Percentiles rank a stretch among this genome's conserved stretches.
These are phyloP conservation scores for Aspidiotus rigidus DNA, from an alignment of 2,888 invertebrate species.

Conservation along the genomic window DNA sequence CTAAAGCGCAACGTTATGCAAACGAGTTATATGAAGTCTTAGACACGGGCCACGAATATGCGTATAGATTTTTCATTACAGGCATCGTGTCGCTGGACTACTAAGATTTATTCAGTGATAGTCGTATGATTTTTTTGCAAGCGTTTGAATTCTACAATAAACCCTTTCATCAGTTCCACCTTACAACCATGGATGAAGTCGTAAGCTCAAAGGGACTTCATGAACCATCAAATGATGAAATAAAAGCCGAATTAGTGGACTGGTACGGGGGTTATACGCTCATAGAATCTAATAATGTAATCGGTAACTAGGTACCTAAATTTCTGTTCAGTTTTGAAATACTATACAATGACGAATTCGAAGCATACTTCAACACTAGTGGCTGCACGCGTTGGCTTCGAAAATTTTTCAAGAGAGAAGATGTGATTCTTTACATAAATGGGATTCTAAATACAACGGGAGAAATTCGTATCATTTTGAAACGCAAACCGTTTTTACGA, in stretches of 20 bases:
- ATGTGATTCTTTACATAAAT: slow-evolving; percentile 6
- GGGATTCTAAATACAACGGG: not conserved
- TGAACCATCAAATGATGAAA: slow-evolving; percentile 5
- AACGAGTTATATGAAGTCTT: slow-evolving; percentile 1
- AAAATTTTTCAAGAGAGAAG: slow-evolving; percentile 4
- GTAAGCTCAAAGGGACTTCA: slow-evolving; percentile 1
- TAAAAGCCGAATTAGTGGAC: slow-evolving; percentile 1
- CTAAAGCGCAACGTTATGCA: slow-evolving; percentile 7
- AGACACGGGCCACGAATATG: slow-evolving; percentile 6
- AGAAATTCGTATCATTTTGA: not conserved
- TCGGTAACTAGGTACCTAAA: slow-evolving; percentile 12
- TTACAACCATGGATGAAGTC: not conserved
- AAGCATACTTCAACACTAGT: slow-evolving; percentile 8
- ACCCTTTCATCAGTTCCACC: slow-evolving; percentile 8
- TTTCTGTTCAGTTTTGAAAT: slow-evolving; percentile 8
- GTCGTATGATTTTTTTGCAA: slow-evolving; percentile 4
- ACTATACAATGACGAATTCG: not conserved
- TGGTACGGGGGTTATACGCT: slow-evolving; percentile 10
- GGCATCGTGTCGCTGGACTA: slow-evolving; percentile 9
- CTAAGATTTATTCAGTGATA: slow-evolving; percentile 7
- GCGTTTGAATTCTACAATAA: slow-evolving; percentile 3
- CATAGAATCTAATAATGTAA: slow-evolving; percentile 1
- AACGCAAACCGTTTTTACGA: slow-evolving; percentile 5
- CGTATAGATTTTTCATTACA: slow-evolving; percentile 6
- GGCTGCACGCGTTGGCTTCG: slow-evolving; percentile 1